These are phyloP conservation scores for Xiphydria camelus DNA, from an alignment of 2,888 invertebrate genomes.

Conservation along the genomic window DNA sequence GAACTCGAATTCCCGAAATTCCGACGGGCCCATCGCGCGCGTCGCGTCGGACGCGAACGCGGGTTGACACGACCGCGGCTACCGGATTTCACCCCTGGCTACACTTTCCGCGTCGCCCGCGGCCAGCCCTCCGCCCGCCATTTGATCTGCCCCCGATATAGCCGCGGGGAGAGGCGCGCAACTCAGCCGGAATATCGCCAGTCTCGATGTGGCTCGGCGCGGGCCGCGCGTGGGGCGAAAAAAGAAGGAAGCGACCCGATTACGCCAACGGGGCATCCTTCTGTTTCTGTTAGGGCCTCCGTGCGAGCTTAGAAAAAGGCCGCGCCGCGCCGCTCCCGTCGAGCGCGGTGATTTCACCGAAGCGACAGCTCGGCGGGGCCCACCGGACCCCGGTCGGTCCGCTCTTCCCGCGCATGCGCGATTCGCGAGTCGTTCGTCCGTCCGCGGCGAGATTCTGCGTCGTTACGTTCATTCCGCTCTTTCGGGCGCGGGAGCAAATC, in stretches of 20 bases:
- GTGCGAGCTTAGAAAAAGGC: constrained; percentile 27
- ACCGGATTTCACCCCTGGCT: constrained; percentile 57
- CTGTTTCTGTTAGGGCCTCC: constrained; percentile 31
- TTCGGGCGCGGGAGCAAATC: too few relatives aligned
- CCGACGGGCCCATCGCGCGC: constrained; percentile 31
- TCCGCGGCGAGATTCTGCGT: too few relatives aligned
- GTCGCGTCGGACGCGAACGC: constrained; percentile 48
- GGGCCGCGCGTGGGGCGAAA: constrained; percentile 22
- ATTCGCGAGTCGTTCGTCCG: too few relatives aligned
- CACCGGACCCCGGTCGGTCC: not conserved
- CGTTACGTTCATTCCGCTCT: too few relatives aligned
- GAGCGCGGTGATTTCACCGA: constrained; percentile 11
- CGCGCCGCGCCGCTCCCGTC: constrained; percentile 10
- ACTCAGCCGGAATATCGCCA: constrained; percentile 52
- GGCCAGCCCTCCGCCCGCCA: constrained; percentile 32
- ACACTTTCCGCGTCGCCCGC: constrained; percentile 41
- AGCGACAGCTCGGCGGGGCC: too few relatives aligned
- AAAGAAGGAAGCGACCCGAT: constrained; percentile 21
- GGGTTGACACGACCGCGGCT: constrained; percentile 52
- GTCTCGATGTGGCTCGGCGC: constrained; percentile 17
- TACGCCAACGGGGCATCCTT: constrained; percentile 22
- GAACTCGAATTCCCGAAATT: not conserved
- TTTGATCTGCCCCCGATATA: constrained; percentile 51
- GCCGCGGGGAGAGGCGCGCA: constrained; percentile 42
- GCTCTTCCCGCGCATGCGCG: not conserved